Evolutionary conservation across 2,797 vertebrate genomes (phyloP).

Genomic region (Centropyge bicolor): DNA sequence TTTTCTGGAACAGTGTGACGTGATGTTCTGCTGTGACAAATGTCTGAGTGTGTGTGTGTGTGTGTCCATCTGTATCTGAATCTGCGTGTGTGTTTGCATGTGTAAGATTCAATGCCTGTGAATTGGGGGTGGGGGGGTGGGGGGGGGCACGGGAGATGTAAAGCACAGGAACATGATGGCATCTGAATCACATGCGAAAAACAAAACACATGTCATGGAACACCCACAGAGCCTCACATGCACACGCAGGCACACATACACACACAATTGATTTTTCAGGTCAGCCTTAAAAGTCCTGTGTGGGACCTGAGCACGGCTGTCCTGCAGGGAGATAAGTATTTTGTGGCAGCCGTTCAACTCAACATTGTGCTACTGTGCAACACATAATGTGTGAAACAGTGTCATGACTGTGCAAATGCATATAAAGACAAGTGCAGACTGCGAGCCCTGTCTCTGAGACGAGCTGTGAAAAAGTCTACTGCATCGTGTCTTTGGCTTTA

Average conservation of each 20-base stretch:
- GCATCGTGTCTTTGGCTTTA: not conserved
- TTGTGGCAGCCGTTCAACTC: too few relatives aligned
- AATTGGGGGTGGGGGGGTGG: slow-evolving; percentile 3
- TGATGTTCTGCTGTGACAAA: slow-evolving; percentile 26
- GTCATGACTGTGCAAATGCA: not conserved
- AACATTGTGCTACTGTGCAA: not conserved
- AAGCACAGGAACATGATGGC: slow-evolving; percentile 39
- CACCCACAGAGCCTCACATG: not conserved
- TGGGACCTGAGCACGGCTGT: not conserved
- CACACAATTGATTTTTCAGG: not conserved
- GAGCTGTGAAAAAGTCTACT: not conserved
- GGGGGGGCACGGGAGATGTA: slow-evolving; percentile 47
- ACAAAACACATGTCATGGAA: slow-evolving; percentile 29
- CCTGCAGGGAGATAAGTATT: not conserved
- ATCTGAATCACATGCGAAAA: slow-evolving; percentile 51
- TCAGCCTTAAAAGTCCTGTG: not conserved
- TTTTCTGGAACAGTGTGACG: slow-evolving; percentile 23
- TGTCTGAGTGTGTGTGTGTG: not conserved
- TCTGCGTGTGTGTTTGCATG: slow-evolving; percentile 5
- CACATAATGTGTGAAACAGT: not conserved
- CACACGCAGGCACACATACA: not conserved
- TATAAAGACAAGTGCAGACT: not conserved
- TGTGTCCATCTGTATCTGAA: slow-evolving; percentile 32
- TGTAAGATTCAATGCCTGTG: slow-evolving; percentile 9
- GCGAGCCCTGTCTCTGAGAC: not conserved